Evolutionary conservation across 1,140 invertebrate species (phyloP), one percentile per base, ranked within the genome.

Genomic region (Calliphora vicina): DNA sequence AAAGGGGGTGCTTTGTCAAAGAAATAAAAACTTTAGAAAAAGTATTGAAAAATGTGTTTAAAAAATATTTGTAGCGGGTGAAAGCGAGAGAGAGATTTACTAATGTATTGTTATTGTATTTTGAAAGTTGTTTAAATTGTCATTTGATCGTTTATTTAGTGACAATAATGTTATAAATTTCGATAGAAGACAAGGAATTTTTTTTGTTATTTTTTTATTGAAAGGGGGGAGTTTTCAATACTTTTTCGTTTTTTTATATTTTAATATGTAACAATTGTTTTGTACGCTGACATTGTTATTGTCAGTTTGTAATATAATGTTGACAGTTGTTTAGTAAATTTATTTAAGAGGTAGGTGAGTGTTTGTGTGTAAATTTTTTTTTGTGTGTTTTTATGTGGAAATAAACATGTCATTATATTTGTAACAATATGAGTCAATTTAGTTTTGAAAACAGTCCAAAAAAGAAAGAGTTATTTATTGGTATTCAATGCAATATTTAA

Each of bases 81-180:
- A 20, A 26, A 13, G 74, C n/a, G 35, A 45, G 74, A 23, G 17
- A 35, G 35, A 45, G 74, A 78, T 78, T 78, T 78, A 78, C 35
- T 67, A 45, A 23, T 12, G 27, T 45, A 78, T 78, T 78, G 42
- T 78, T 74, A 74, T 78, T 42, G 35, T 78, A 43, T 12, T 20
- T 8, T 78, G n/a, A 35, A 35, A 35, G 35, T 6, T 76, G 4
- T 76, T n/a, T 88, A 88, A 88, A 88, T 88, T 88, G 87, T 87
- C 87, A 88, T 88, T 88, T 88, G 87, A 88, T 88, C 87, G 87
- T 88, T 88, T 88, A 87, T 88, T 88, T 88, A 88, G 87, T 87
- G 87, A 88, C 87, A 88, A 88, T 88, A 88, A 88, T 88, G 74
- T 78, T 78, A 78, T 78, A 78, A 78, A 78, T 78, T 78, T 78